Base-by-base conservation (phyloP, 2,888 invertebrate species). In the Drosophila monieri region DNA sequence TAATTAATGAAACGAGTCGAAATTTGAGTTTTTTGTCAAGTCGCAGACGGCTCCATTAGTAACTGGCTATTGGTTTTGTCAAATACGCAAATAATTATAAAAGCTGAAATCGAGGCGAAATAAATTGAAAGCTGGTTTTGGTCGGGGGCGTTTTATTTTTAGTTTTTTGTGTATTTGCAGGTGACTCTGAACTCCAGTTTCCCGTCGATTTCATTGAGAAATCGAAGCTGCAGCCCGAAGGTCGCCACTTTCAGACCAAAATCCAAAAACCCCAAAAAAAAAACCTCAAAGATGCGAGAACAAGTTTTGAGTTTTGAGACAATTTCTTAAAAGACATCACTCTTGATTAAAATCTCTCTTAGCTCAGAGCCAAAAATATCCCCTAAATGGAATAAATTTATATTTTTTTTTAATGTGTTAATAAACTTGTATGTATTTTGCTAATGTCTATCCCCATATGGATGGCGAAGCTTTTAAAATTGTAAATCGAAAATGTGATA, bases 141-240 rank as follows among this genome's bases (percentile, higher is more conserved):
- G 39, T 52, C 18, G 43, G 51, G 55, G 52, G 53, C 15, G 47
- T 66, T 69, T 27, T 27, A 9, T 27, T 9, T 27, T 27, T 0
- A 27, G 8, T 9, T 59, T 41, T 41, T 41, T 41, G 15, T 35
- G 27, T 5, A 47, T 47, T 8, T 18, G 61, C 43, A 39, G 37
- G 47, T 53, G 48, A 47, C 37, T 49, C 53, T 67, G 44, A 60
- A 47, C 49, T 60, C 57, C 60, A 35, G 49, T 52, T 61, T 65
- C 59, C 56, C 35, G 48, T 15, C 68, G 55, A 54, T 55, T 83
- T 80, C 83, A 77, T 80, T 77, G 66, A 80, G 70, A 55, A 81
- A 79, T 48, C 68, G 15, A 44, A 69, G 64, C 72, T 68, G 61
- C 60, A 64, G 41, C 35, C 23, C 27, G 68, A 83, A 83, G 77